phyloP scores from a whole-genome alignment of 2,888 invertebrate species.

The Adela reaumurella region DNA sequence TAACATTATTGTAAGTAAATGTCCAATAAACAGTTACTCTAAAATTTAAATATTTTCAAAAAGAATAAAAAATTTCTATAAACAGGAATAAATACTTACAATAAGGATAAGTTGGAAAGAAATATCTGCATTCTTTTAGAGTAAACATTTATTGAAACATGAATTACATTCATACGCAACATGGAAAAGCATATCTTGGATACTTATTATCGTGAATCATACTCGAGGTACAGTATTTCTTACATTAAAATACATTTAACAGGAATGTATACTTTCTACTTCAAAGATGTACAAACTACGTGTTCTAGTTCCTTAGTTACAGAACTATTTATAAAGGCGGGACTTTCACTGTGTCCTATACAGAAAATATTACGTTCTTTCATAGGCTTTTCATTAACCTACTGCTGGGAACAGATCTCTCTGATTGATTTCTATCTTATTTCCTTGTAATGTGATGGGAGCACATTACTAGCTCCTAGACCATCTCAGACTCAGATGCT shows the following conservation, averaged over 20 bases:
- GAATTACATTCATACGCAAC: slow-evolving; percentile 46
- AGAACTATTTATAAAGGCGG: no score
- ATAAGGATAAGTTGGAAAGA: slow-evolving; percentile 1
- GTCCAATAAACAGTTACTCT: background rate
- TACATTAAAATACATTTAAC: background rate
- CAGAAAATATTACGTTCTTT: no score
- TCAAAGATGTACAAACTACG: no score
- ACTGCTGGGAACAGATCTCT: no score
- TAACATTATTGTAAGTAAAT: background rate
- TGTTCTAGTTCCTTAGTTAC: no score
- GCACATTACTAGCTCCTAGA: no score
- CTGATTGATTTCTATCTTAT: no score
- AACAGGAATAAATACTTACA: background rate
- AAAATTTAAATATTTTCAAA: background rate
- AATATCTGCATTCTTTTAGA: slow-evolving; percentile 14
- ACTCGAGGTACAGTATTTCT: no score
- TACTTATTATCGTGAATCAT: background rate
- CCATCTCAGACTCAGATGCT: no score
- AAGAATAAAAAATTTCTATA: background rate
- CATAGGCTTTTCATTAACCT: no score
- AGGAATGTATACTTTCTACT: background rate
- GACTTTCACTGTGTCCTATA: no score
- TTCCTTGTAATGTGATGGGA: no score
- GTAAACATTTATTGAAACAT: slow-evolving; percentile 42
- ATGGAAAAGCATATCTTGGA: background rate